Evolutionary conservation across 1,140 invertebrate species (phyloP).

Genomic region (Drosophila quadrilineata): DNA sequence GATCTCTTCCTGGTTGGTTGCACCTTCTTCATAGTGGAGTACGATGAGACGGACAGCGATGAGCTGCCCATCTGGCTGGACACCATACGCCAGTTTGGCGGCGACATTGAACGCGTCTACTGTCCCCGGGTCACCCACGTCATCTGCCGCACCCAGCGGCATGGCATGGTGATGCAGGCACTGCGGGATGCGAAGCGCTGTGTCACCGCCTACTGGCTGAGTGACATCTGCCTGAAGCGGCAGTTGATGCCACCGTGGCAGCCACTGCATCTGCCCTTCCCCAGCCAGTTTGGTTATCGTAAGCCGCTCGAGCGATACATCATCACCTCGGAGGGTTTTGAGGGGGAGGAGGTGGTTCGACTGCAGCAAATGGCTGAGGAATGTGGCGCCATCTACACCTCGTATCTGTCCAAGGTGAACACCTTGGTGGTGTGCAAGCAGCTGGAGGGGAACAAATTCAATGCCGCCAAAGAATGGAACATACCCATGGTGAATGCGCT

Average conservation of each 20-base stretch:
- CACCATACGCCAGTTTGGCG: constrained; percentile 92
- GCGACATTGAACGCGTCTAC: constrained; percentile 93
- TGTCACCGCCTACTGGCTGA: constrained; percentile 97
- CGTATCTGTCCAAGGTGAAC: constrained; percentile 88
- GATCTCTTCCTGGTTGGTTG: constrained; percentile 95
- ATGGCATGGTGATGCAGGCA: constrained; percentile 93
- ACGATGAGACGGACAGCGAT: constrained; percentile 83
- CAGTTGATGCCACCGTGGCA: constrained; percentile 95
- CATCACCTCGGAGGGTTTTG: constrained; percentile 92
- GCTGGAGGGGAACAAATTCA: constrained; percentile 92
- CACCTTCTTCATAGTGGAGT: constrained; percentile 93
- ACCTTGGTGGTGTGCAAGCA: constrained; percentile 89
- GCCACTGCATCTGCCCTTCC: constrained; percentile 93
- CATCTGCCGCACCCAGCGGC: constrained; percentile 93
- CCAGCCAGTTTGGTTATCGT: constrained; percentile 89
- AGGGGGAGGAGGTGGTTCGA: constrained; percentile 89
- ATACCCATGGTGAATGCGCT: constrained; percentile 93
- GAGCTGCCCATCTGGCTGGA: constrained; percentile 89
- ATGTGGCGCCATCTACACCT: constrained; percentile 91
- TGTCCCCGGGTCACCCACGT: constrained; percentile 94
- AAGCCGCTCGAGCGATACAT: constrained; percentile 86
- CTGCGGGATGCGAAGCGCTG: constrained; percentile 89
- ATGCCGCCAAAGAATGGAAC: constrained; percentile 94
- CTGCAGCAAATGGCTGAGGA: constrained; percentile 92
- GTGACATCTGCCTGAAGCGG: constrained; percentile 92